Percentiles rank a stretch among this genome's conserved stretches.
Conservation (phyloP, 1,140 invertebrate species). For the Maniola jurtina region DNA sequence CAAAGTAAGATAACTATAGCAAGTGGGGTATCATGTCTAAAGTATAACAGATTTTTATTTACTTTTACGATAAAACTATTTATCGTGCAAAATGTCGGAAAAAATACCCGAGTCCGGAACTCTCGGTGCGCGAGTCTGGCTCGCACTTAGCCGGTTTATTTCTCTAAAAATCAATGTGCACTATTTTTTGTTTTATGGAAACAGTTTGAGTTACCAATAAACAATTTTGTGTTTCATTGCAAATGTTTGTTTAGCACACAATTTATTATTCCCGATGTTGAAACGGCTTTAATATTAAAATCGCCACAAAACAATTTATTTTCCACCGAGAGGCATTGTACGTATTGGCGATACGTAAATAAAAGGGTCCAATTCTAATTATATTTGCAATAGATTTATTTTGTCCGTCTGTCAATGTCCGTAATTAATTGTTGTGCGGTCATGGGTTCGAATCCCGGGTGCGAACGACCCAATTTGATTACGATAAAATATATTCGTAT, state of each 20-base stretch:
- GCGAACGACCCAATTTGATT: conserved; percentile 19
- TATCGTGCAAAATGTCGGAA: no score
- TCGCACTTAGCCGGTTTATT: no score
- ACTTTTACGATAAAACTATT: no score
- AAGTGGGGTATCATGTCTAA: no score
- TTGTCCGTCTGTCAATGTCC: conserved; percentile 30
- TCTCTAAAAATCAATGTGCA: background rate
- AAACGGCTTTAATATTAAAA: conserved; percentile 9
- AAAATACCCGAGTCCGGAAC: no score
- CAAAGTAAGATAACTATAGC: no score
- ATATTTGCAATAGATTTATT: conserved; percentile 35
- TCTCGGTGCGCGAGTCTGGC: no score
- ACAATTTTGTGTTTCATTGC: background rate
- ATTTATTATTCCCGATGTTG: no score
- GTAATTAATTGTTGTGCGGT: conserved; percentile 32
- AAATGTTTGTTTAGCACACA: no score
- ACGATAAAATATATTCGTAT: conserved; percentile 16
- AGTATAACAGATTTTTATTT: no score
- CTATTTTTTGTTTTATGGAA: background rate
- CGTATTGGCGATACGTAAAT: conserved; percentile 15
- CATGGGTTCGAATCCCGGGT: conserved; percentile 23
- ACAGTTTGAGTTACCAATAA: background rate
- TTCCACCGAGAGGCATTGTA: background rate
- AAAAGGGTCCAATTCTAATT: conserved; percentile 31
- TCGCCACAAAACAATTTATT: conserved; percentile 11